These are phyloP conservation scores for Pharmacophagus antenor DNA, from an alignment of 2,888 invertebrate genomes.

Conservation along the genomic window DNA sequence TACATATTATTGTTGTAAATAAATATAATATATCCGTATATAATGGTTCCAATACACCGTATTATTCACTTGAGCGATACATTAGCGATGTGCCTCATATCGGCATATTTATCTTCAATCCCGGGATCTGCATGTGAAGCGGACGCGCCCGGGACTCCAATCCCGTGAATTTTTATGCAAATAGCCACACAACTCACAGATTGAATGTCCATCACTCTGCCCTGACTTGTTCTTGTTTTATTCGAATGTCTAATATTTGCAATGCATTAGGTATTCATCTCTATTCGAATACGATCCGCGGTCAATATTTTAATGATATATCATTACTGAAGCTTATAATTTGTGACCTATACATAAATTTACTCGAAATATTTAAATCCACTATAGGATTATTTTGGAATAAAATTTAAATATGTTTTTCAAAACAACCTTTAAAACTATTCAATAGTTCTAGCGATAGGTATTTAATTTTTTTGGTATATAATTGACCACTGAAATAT, in stretches of 20 bases:
- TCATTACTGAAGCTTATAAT: neutral
- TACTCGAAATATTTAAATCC: too few relatives aligned
- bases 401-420: too few relatives aligned
- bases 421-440: too few relatives aligned
- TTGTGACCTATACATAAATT: too few relatives aligned
- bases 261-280: conserved; percentile 34
- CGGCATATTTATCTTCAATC: conserved; percentile 57
- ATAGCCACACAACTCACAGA: conserved; percentile 61
- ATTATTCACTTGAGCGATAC: conserved; percentile 30
- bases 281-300: conserved; percentile 2
- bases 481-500: too few relatives aligned
- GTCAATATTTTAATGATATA: conserved; percentile 3
- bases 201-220: conserved; percentile 72
- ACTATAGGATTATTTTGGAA: too few relatives aligned
- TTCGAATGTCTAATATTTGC: conserved; percentile 71
- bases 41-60: conserved; percentile 25
- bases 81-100: conserved; percentile 38
- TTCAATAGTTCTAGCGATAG: too few relatives aligned
- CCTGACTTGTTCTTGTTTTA: conserved; percentile 64
- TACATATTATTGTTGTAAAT: too few relatives aligned
- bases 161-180: conserved; percentile 69
- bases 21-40: too few relatives aligned
- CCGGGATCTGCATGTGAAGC: conserved; percentile 70
- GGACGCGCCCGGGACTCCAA: conserved; percentile 44
- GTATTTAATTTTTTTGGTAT: too few relatives aligned